Conservation (phyloP, 2,113 vertebrate species). For the Proteles cristata region DNA sequence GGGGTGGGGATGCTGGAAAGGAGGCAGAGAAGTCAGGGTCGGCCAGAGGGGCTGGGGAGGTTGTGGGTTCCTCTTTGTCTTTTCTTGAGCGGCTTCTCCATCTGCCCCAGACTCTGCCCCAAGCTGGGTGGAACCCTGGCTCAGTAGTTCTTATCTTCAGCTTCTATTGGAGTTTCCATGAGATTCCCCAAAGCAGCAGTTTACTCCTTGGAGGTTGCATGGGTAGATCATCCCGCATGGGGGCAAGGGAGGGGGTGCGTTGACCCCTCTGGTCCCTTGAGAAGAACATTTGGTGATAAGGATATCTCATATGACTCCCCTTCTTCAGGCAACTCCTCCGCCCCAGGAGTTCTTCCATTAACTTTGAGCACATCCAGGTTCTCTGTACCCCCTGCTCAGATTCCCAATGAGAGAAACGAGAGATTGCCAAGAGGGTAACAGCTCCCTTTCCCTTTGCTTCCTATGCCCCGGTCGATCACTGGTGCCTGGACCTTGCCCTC, state of each 20-base stretch:
- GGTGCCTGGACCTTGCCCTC: not conserved
- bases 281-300: not conserved
- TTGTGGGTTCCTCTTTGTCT: not conserved
- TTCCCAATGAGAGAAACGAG: not conserved
- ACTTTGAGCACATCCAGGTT: not conserved
- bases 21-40: not conserved
- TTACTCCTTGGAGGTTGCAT: not conserved
- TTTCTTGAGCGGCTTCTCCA: not conserved
- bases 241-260: not conserved
- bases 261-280: not conserved
- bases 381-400: not conserved
- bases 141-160: not conserved
- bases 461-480: not conserved
- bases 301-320: not conserved
- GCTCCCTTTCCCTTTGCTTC: not conserved
- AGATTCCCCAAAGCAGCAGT: not conserved
- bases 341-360: not conserved
- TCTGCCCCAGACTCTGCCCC: not conserved
- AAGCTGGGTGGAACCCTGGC: not conserved
- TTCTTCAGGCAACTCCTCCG: not conserved
- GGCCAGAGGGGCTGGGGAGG: not conserved
- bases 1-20: not conserved
- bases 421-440: not conserved
- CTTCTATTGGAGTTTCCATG: not conserved
- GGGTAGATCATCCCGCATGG: not conserved